These are phyloP conservation scores for Lophochroa leadbeateri DNA, from an alignment of 2,113 vertebrate species.

Conservation along the genomic window DNA sequence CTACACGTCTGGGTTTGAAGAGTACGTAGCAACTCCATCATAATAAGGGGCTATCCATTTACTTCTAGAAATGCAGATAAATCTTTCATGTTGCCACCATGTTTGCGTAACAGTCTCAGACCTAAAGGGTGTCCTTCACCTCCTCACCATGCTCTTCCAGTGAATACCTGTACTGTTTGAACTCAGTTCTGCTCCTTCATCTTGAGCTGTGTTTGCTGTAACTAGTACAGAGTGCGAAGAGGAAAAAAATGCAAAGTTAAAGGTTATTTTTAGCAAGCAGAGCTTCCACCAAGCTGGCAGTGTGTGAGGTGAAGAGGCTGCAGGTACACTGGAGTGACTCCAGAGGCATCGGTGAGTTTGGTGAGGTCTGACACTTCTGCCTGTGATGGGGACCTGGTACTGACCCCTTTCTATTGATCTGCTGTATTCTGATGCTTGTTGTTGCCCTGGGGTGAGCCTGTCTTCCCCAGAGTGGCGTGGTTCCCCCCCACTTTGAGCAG, in stretches of 20 bases:
- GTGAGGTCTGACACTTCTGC: not conserved
- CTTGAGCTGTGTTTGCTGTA: not conserved
- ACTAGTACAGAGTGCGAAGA: not conserved
- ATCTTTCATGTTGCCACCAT: not conserved
- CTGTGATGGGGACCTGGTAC: not conserved
- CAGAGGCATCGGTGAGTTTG: not conserved
- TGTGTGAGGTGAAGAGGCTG: not conserved
- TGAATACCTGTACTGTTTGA: fast-evolving
- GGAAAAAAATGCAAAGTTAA: not conserved
- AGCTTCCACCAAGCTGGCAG: not conserved
- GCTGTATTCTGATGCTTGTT: fast-evolving
- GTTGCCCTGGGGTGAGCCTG: not conserved
- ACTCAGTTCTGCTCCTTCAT: not conserved
- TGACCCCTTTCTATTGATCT: not conserved
- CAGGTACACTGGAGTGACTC: not conserved
- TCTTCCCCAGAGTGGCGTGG: not conserved
- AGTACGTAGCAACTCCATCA: fast-evolving
- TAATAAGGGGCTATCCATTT: not conserved
- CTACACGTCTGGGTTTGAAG: not conserved
- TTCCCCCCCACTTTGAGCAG: not conserved
- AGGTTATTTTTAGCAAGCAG: not conserved
- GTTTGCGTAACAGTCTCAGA: not conserved
- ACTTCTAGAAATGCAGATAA: not conserved
- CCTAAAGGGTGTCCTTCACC: not conserved
- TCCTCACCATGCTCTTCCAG: fast-evolving